Percentiles rank a stretch among this genome's conserved stretches.
phyloP scores from a whole-genome alignment of 1,140 invertebrate genomes.

The Drosophila arawakana region DNA sequence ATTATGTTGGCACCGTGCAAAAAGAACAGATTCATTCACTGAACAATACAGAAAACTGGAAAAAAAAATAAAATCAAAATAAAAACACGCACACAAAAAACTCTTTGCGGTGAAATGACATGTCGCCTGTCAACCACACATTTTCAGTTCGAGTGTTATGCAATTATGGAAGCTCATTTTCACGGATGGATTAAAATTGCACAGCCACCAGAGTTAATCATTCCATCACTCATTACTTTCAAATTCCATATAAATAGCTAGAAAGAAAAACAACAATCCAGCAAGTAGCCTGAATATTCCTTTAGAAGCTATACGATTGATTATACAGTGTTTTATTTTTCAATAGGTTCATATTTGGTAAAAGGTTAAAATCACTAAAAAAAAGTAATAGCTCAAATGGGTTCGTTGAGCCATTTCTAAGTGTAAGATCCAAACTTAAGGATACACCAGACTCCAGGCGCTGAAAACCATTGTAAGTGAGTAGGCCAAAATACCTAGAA shows the following conservation, averaged over 20 bases:
- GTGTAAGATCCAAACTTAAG: no score
- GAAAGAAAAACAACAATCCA: neutral
- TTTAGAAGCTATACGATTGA: no score
- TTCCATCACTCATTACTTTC: constrained; percentile 38
- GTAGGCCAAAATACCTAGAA: no score
- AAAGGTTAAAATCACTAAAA: no score
- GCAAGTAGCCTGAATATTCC: no score
- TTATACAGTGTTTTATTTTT: no score
- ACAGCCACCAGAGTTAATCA: constrained; percentile 35
- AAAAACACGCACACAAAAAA: constrained; percentile 30
- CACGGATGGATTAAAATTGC: constrained; percentile 32
- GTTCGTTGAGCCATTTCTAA: no score
- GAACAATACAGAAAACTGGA: constrained; percentile 31
- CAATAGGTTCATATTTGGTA: no score
- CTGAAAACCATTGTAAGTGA: no score
- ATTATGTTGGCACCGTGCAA: constrained; percentile 64
- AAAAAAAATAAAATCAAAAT: constrained; percentile 15
- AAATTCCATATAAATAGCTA: constrained; percentile 22
- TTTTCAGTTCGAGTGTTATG: constrained; percentile 61
- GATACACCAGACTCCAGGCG: no score
- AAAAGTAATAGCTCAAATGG: no score
- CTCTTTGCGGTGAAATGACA: constrained; percentile 71
- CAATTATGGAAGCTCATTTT: constrained; percentile 57
- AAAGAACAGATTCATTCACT: constrained; percentile 30
- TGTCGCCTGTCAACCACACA: constrained; percentile 74